A percentile compares a stretch with the other conserved stretches of the same genome.
Conservation (phyloP, 2,113 vertebrate species). For the Engraulis encrasicolus region DNA sequence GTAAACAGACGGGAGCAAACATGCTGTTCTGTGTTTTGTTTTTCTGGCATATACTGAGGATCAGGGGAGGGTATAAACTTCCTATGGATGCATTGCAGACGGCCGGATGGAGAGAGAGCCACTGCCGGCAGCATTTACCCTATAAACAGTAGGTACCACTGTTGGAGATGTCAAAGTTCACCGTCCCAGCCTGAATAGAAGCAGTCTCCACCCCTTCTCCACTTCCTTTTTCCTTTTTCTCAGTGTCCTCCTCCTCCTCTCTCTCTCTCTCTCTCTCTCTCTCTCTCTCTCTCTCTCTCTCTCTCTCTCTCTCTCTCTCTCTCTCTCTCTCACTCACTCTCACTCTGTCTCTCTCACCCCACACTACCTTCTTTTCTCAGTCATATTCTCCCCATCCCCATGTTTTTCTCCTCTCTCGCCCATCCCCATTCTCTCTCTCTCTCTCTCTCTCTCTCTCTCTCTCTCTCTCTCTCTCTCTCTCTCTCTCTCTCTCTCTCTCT, state of each 20-base stretch:
- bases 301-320: background rate
- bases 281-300: background rate
- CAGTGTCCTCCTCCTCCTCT: background rate
- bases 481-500: conserved; percentile 41
- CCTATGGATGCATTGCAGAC: conserved; percentile 62
- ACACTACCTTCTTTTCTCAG: background rate
- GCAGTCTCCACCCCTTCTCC: conserved; percentile 43
- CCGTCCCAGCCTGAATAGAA: conserved; percentile 66
- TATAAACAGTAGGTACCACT: conserved; percentile 73
- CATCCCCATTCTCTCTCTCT: background rate
- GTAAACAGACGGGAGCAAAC: background rate
- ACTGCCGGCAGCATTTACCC: conserved; percentile 58
- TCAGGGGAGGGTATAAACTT: conserved; percentile 22
- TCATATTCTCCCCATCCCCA: conserved; percentile 49
- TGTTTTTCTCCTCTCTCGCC: conserved; percentile 51
- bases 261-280: background rate
- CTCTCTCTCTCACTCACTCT: background rate
- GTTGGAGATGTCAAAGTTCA: conserved; percentile 78
- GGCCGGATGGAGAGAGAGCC: conserved; percentile 59
- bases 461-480: conserved; percentile 37
- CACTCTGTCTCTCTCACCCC: background rate
- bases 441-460: conserved; percentile 20
- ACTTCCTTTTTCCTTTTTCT: background rate
- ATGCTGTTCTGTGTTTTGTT: too few species aligned
- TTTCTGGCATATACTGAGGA: background rate